Evolutionary conservation across 2,888 invertebrate species (phyloP), one percentile per base, ranked within the genome.

Genomic region (Pseudococcus viburni): DNA sequence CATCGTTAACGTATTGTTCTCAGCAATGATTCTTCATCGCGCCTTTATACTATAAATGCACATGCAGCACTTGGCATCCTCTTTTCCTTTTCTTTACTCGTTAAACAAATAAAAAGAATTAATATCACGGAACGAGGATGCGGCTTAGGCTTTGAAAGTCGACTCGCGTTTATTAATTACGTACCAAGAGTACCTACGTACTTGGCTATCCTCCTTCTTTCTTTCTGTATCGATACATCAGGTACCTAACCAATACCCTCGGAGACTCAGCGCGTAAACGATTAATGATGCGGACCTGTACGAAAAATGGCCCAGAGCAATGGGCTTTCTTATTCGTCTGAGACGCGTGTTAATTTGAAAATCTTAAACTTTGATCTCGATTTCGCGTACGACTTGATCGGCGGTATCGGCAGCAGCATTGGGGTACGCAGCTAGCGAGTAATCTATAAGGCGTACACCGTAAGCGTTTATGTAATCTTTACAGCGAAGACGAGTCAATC

Each of bases 81-180:
- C n/a, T 55, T 4, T 55, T 77, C 15, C 39, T 77, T 42, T 77
- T 77, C 77, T 68, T 68, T 68, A 77, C 77, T 42, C 77, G 77
- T 77, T 77, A 77, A 77, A 77, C 77, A 77, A 77, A 77, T 77
- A 77, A 77, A 77, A 77, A 22, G 77, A 77, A 77, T 77, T 77
- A 77, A 77, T 77, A 77, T 77, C 77, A 42, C 42, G 77, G 77
- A 68, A 68, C 77, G 39, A 22, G 73, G 64, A 12, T 51, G 51
- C 51, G 51, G 42, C 42, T 42, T 51, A 2, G 55, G 8, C 68
- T 68, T 68, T 68, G 26, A 68, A 68, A 68, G 68, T 26, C 26
- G 68, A 68, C 2, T 33, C 77, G 77, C 17, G 17, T 77, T 77
- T 77, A 77, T 77, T 77, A 77, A 77, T 77, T 77, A 77, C n/a